Conservation (phyloP, 1,140 invertebrate species). For the Drosophila nigrodunni region DNA sequence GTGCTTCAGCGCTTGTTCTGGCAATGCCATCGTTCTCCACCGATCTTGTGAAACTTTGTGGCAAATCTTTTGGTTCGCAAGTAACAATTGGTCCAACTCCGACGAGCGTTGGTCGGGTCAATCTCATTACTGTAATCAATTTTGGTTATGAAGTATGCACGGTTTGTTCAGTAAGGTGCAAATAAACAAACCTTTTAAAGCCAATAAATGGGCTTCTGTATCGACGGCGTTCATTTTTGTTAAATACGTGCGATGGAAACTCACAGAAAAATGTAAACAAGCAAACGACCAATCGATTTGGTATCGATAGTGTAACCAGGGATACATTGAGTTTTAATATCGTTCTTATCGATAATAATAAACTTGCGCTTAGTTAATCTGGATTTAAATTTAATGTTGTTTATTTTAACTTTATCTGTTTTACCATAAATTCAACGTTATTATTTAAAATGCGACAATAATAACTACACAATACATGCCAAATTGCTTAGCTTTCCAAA, state of each 20-base stretch:
- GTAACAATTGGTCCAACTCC: constrained; percentile 62
- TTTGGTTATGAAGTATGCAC: too few relatives aligned
- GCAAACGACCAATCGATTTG: constrained; percentile 5
- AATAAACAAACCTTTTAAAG: constrained; percentile 53
- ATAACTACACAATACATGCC: too few relatives aligned
- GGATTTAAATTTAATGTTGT: neutral
- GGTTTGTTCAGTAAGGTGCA: neutral
- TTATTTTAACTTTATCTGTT: neutral
- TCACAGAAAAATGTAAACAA: constrained; percentile 21
- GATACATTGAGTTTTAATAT: neutral
- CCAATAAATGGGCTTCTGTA: constrained; percentile 63
- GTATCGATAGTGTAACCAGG: constrained; percentile 8
- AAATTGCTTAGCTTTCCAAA: constrained; percentile 55
- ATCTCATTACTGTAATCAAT: constrained; percentile 55
- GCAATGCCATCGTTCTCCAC: constrained; percentile 54
- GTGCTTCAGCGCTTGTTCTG: constrained; percentile 88
- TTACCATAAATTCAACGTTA: too few relatives aligned
- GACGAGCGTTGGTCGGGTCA: constrained; percentile 66
- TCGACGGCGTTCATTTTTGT: constrained; percentile 55
- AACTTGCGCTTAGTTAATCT: neutral
- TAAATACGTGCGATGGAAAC: neutral
- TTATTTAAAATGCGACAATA: neutral
- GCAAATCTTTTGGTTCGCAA: constrained; percentile 60
- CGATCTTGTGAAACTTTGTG: constrained; percentile 41
- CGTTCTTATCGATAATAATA: neutral